phyloP scores from a whole-genome alignment of 2,888 invertebrate genomes.

The Drosophila dives region DNA sequence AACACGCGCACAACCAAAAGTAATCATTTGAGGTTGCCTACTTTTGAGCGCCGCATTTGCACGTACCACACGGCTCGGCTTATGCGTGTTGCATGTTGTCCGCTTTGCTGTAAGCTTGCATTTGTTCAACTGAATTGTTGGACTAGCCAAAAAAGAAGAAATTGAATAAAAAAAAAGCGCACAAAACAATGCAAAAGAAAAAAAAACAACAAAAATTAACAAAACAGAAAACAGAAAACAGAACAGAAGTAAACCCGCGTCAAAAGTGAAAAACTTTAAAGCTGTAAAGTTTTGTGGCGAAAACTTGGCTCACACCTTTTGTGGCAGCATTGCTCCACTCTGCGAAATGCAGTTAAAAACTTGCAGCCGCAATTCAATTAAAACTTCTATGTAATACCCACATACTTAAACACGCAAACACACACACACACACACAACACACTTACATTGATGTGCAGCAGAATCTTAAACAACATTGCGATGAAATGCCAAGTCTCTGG shows the following conservation, averaged over 20 bases:
- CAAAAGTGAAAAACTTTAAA: slow-evolving; percentile 67
- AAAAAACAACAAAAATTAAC: slow-evolving; percentile 4
- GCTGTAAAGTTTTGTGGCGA: slow-evolving; percentile 60
- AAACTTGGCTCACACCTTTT: slow-evolving; percentile 66
- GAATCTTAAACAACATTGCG: slow-evolving; percentile 31
- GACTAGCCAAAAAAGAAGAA: neutral
- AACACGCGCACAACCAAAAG: slow-evolving; percentile 20
- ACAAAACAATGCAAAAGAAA: neutral
- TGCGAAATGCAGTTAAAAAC: slow-evolving; percentile 74
- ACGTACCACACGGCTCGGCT: slow-evolving; percentile 16
- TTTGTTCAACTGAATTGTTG: slow-evolving; percentile 47
- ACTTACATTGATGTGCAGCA: neutral
- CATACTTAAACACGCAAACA: slow-evolving; percentile 14
- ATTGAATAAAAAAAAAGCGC: neutral
- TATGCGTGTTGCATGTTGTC: slow-evolving; percentile 22
- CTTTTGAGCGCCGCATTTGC: slow-evolving; percentile 35
- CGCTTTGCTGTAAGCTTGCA: slow-evolving; percentile 10
- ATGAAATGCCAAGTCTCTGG: slow-evolving; percentile 38
- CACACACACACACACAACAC: slow-evolving; percentile 9
- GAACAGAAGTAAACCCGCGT: slow-evolving; percentile 33
- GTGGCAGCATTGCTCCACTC: slow-evolving; percentile 17
- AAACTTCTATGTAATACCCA: slow-evolving; percentile 67
- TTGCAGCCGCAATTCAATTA: slow-evolving; percentile 78
- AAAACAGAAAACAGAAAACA: neutral
- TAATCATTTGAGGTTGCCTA: slow-evolving; percentile 58